Base-by-base conservation (phyloP, 1,140 invertebrate species). In the Leguminivora glycinivorella region DNA sequence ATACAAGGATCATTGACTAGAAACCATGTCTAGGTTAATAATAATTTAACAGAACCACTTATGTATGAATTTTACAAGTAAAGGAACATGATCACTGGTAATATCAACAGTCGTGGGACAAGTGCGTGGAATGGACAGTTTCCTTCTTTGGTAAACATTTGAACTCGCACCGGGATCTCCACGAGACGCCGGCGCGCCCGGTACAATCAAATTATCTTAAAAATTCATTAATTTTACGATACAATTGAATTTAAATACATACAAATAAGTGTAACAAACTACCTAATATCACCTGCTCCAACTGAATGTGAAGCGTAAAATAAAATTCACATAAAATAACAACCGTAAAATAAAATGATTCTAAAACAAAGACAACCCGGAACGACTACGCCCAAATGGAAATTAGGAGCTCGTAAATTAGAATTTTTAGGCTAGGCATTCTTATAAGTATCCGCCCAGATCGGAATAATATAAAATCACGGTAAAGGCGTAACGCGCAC, bases 301-400 rank as follows among this genome's bases (percentile, higher is more conserved):
- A 78, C 67, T 76, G 80, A 52, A 52, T 22, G 69, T 75, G 82
- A 84, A 83, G 85, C 87, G 70, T 75, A 82, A 88, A 90, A 88
- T 90, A 88, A 90, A 90, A 85, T 83, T 87, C 82, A 84, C 81
- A 84, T 86, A 89, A 88, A 89, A 88, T 79, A 90, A 90, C 87
- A 89, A 86, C 76, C 79, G 78, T 90, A 87, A 87, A 90, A 87
- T 87, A 87, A 85, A 87, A 81, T 83, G 72, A 71, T 84, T 86
- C 75, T 87, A 87, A 89, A 88, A 81, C 84, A 84, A 80, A 72
- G 79, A 88, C 84, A 85, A 85, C 84, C 82, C 81, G 84, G 82
- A 83, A 75, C 78, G 76, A 83, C 80, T 81, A 82, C 80, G 82
- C 81, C 71, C 72, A 77, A 84, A 84, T 78, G 77, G 75, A 82